Conservation (phyloP, 2,113 vertebrate genomes). For the Lipophrys pholis region DNA sequence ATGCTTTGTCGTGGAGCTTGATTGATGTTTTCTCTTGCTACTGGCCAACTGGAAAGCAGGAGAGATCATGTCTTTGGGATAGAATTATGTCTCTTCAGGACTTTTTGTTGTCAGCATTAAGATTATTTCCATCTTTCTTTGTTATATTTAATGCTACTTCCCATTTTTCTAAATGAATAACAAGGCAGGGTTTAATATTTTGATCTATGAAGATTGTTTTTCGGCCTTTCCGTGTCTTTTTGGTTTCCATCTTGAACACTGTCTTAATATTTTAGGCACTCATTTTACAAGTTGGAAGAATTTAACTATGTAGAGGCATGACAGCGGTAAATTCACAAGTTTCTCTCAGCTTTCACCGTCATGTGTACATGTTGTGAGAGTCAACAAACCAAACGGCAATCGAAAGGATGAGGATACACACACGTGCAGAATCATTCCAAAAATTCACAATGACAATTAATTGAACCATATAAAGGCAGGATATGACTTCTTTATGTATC, state of each 20-base stretch:
- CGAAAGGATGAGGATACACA: background rate
- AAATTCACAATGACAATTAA: background rate
- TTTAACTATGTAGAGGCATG: background rate
- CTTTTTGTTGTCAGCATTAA: constrained; percentile 16
- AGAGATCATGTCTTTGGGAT: background rate
- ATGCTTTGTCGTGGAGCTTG: constrained; percentile 37
- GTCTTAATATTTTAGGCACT: constrained; percentile 39
- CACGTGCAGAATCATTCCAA: constrained; percentile 9
- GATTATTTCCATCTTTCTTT: constrained; percentile 28
- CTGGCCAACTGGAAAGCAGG: constrained; percentile 16
- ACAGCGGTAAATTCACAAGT: too few species aligned
- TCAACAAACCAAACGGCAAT: constrained; percentile 6
- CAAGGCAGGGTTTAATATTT: constrained; percentile 19
- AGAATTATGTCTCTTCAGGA: constrained; percentile 7
- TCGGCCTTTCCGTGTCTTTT: constrained; percentile 46
- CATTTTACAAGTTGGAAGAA: constrained; percentile 9
- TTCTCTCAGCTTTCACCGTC: background rate
- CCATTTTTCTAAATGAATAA: constrained; percentile 25
- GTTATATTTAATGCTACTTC: constrained; percentile 15
- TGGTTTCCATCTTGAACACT: background rate
- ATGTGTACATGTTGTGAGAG: background rate
- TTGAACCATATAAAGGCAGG: background rate
- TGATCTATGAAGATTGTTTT: constrained; percentile 8
- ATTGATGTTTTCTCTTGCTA: constrained; percentile 36
- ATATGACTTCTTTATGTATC: background rate